Evolutionary conservation across 2,797 vertebrate species (phyloP), one percentile per base, ranked within the genome.

Genomic region (Pelodytes ibericus): DNA sequence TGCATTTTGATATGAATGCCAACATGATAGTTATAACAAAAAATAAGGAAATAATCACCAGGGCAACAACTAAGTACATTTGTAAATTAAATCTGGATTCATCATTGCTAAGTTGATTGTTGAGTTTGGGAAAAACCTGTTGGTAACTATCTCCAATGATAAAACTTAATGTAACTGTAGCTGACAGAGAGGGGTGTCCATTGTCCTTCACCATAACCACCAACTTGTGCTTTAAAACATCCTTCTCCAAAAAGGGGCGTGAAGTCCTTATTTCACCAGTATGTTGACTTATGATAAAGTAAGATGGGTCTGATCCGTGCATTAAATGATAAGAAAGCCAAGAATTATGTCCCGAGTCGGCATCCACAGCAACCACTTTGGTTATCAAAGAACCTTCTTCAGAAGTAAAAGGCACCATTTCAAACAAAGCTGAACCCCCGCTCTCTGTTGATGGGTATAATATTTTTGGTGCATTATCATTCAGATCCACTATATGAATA

Each of bases 301-400:
- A n/a, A 77, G 90, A 92, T 39, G 92, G 82, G 84, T 95, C 93
- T 25, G 92, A 85, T 70, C 90, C 91, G 64, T 93, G 91, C 60
- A 93, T 13, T 31, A 95, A 86, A 44, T 85, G 85, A 20, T 93
- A 93, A 74, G 90, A 94, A 61, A 96, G 91, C 94, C 95, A 95
- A 44, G 94, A 92, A 2, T 95, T 96, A 85, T 95, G 93, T 25
- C 94, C 95, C 16, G 91, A 89, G 25, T 96, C 94, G 0, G 89
- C 86, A 0, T 95, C 94, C 87, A 93, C 91, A 0, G 92, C 93
- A 27, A 95, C 93, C 60, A 95, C 91, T 83, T 94, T 92, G 30
- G 94, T 92, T 76, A 95, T 88, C 86, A 93, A 80, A 68, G 91
- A 87, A 9, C 92, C 90, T 0, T 87, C 87, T 22, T 89, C 83